Base-by-base conservation (phyloP, 2,888 invertebrate genomes). In the Stramonita haemastoma region DNA sequence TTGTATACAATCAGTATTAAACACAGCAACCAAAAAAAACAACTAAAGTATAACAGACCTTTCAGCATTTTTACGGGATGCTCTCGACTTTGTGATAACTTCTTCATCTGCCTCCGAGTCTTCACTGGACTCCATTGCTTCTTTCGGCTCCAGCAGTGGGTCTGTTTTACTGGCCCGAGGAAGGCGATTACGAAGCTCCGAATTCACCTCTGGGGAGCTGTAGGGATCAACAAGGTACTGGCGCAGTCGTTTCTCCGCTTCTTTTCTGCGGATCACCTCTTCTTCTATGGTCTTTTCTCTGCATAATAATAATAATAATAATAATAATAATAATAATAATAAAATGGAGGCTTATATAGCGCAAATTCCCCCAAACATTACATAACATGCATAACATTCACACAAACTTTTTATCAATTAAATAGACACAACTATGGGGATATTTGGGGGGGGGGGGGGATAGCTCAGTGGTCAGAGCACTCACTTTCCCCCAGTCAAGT, bases 151-250 rank as follows among this genome's bases (percentile, higher is more conserved):
- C 81, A 83, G 81, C 29, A 93, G 90, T 11, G 93, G 93, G 90
- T 94, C 93, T 19, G 91, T 85, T 90, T 93, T 94, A 79, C 92
- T 93, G 2, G 95, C 94, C 19, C 93, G 91, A 0, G 95, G 95
- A n/a, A 95, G 93, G 60, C 95, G 92, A 17, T 94, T 91, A 57
- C 94, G 91, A 32, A 95, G 91, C 89, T 95, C 95, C 66, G 93
- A 92, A 36, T 93, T 95, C 34, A 95, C 95, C 34, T 94, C 93
- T 5, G 94, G 93, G 89, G 93, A 94, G 19, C 92, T 90, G 87
- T 95, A 95, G 91, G 95, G 94, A 91, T 95, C 95, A 77, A 93
- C 93, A 56, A 95, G 89, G 87, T 92, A 91, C 17, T 87, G 87
- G 84, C 94, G 92, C 46, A 95, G 90, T 66, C 91, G 90, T 1